Conservation (phyloP, 2,113 vertebrate genomes). For the Cochlearius cochlearius region DNA sequence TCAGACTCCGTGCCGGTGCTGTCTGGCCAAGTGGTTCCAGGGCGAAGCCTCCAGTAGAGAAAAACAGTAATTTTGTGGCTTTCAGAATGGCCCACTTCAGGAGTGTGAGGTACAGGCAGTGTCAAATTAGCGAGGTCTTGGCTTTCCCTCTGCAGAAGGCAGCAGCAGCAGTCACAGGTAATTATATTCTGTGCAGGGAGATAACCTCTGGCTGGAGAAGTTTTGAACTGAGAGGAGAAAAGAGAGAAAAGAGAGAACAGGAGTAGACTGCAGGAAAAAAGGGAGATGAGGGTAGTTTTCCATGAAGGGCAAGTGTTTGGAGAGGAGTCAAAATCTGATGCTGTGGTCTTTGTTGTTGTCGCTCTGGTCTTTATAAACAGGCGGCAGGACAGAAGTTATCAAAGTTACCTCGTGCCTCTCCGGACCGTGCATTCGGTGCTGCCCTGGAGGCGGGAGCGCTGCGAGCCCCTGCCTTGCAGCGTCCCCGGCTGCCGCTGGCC, state of each 20-base stretch:
- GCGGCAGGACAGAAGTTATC: background rate
- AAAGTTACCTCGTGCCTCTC: background rate
- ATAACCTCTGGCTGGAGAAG: background rate
- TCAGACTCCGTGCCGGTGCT: fast-evolving
- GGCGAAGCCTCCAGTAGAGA: background rate
- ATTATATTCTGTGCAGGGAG: background rate
- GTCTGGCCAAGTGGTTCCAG: background rate
- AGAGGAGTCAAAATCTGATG: background rate
- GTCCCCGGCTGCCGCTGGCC: background rate
- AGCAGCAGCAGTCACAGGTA: background rate
- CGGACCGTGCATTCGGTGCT: fast-evolving
- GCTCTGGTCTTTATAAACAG: background rate
- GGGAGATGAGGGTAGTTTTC: background rate
- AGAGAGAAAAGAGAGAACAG: background rate
- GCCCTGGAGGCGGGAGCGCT: fast-evolving
- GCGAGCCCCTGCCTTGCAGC: background rate
- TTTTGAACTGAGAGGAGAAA: background rate
- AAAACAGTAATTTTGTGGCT: background rate
- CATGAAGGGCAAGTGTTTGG: background rate
- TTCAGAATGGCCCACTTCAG: background rate
- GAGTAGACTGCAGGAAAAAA: background rate
- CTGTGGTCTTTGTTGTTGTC: background rate
- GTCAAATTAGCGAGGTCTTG: background rate
- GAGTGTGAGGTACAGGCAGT: background rate
- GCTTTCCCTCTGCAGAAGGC: background rate